A percentile compares a stretch with the other conserved stretches of the same genome.
Evolutionary conservation across 2,888 invertebrate genomes (phyloP).

Genomic region (Mythimna albipuncta): DNA sequence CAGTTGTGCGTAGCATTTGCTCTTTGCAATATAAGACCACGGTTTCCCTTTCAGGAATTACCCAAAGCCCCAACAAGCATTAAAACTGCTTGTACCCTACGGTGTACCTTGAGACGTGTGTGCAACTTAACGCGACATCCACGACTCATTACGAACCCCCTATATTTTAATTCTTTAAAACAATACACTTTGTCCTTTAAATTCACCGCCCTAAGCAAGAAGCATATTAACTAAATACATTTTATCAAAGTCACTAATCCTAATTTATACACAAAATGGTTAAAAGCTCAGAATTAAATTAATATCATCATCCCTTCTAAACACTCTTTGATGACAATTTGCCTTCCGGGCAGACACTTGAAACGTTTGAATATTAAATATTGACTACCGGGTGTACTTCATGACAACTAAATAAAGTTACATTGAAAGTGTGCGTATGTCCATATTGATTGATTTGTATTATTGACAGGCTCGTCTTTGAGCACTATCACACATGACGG

Average conservation of each 20-base stretch:
- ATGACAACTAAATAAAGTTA: not conserved
- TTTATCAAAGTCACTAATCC: slow-evolving; percentile 44
- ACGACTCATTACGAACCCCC: not conserved
- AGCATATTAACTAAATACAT: slow-evolving; percentile 20
- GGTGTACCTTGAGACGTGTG: no score
- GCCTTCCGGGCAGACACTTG: slow-evolving; percentile 55
- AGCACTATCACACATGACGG: no score
- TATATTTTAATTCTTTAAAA: slow-evolving; percentile 19
- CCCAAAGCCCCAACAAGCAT: no score
- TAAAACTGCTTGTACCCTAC: no score
- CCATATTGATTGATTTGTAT: not conserved
- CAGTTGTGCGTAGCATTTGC: no score
- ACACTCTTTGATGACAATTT: slow-evolving; percentile 61
- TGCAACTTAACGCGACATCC: no score
- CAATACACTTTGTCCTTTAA: slow-evolving; percentile 3
- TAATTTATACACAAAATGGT: slow-evolving; percentile 55
- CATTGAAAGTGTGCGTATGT: not conserved
- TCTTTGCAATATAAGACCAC: no score
- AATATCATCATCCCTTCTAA: slow-evolving; percentile 54
- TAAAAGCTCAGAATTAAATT: slow-evolving; percentile 62
- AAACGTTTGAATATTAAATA: slow-evolving; percentile 43
- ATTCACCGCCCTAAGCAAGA: slow-evolving; percentile 7
- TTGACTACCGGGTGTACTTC: slow-evolving; percentile 13
- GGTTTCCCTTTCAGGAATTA: no score
- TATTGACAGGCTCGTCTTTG: no score